These are phyloP conservation scores for Ormyrus thymus DNA, from an alignment of 2,888 invertebrate genomes.

Conservation along the genomic window DNA sequence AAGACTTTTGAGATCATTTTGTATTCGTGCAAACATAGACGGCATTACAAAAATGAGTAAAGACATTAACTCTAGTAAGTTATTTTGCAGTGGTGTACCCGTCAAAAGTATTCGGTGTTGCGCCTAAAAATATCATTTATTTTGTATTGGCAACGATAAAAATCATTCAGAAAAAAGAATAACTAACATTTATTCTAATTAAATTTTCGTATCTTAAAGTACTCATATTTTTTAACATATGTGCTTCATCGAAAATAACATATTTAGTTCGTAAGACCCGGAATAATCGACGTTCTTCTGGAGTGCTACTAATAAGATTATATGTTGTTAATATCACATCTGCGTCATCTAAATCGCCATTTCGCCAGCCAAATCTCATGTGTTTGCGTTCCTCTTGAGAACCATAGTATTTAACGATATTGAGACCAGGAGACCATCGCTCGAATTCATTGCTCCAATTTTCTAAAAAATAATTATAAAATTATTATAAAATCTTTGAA, in stretches of 20 bases:
- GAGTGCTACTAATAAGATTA: slow-evolving; percentile 88
- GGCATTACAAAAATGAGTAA: slow-evolving; percentile 97
- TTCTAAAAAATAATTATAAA: slow-evolving; percentile 76
- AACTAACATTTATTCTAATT: slow-evolving; percentile 85
- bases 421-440: slow-evolving; percentile 86
- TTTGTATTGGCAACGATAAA: slow-evolving; percentile 21
- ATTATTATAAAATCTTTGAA: slow-evolving; percentile 10
- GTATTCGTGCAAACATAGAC: slow-evolving; percentile 91
- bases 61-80: slow-evolving; percentile 95
- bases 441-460: slow-evolving; percentile 89
- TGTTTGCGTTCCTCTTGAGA: slow-evolving; percentile 88
- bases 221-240: slow-evolving; percentile 98
- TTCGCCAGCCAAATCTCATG: slow-evolving; percentile 85
- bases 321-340: slow-evolving; percentile 94
- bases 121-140: slow-evolving; percentile 77
- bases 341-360: slow-evolving; percentile 82
- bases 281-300: slow-evolving; percentile 93
- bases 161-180: slow-evolving; percentile 24
- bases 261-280: slow-evolving; percentile 92
- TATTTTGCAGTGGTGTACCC: slow-evolving; percentile 97
- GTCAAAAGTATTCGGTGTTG: slow-evolving; percentile 91
- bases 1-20: slow-evolving; percentile 89
- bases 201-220: slow-evolving; percentile 93
- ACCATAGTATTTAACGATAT: slow-evolving; percentile 93
- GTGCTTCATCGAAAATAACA: slow-evolving; percentile 97